Percentiles rank a stretch among this genome's conserved stretches.
Conservation (phyloP, 1,140 invertebrate genomes). For the Meloidogyne floridensis region DNA sequence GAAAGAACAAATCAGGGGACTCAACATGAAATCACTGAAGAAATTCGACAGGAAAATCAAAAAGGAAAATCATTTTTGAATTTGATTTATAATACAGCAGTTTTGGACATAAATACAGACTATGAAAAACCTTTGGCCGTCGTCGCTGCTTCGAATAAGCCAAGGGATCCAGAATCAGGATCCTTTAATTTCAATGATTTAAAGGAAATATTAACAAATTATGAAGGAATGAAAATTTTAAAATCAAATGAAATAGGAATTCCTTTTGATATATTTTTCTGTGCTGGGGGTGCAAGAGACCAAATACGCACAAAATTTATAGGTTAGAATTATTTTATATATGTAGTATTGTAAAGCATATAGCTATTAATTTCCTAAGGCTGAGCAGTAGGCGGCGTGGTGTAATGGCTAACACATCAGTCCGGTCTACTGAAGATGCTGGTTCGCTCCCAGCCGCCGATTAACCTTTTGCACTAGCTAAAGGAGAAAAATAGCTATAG, state of each 20-base stretch:
- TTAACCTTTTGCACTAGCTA: no score
- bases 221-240: neutral
- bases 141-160: neutral
- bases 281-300: slow-evolving; percentile 18
- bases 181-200: neutral
- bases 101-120: neutral
- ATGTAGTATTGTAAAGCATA: no score
- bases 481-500: no score
- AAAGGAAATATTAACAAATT: neutral
- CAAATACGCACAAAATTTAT: neutral
- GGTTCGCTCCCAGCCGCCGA: no score
- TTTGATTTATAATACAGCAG: neutral
- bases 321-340: neutral
- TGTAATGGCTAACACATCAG: no score
- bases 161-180: neutral
- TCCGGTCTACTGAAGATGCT: no score
- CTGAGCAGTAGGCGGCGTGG: no score
- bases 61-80: neutral
- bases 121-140: neutral
- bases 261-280: slow-evolving; percentile 27
- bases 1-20: neutral
- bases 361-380: no score
- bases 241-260: neutral
- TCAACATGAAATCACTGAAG: no score
- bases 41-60: neutral